These are phyloP conservation scores for Cercocebus atys DNA, from an alignment of 2,113 vertebrate genomes.

Conservation along the genomic window DNA sequence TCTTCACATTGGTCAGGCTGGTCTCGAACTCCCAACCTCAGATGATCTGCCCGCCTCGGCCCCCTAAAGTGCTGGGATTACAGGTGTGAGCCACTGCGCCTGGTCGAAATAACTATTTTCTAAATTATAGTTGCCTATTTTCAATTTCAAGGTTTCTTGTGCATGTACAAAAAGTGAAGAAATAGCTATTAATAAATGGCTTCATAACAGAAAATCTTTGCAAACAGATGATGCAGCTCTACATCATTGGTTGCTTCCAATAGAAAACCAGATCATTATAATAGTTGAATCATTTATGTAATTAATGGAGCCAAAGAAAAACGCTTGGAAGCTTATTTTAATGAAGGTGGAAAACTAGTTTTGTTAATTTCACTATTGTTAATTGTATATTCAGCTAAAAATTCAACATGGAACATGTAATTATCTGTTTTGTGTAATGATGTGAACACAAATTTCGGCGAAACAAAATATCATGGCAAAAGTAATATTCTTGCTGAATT, in stretches of 20 bases:
- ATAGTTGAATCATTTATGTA: background rate
- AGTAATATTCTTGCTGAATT: background rate
- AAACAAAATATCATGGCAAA: background rate
- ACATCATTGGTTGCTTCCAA: background rate
- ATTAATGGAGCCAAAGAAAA: background rate
- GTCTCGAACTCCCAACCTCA: too few species aligned
- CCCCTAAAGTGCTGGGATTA: too few species aligned
- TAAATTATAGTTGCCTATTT: background rate
- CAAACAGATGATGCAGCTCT: background rate
- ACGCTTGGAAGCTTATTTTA: background rate
- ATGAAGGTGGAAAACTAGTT: background rate
- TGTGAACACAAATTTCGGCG: background rate
- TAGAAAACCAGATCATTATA: background rate
- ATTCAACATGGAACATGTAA: background rate
- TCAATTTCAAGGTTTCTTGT: background rate
- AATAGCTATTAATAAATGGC: background rate
- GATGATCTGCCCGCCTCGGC: too few species aligned
- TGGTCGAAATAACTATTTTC: background rate
- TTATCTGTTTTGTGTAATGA: background rate
- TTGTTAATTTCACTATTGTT: background rate
- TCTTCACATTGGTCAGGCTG: too few species aligned
- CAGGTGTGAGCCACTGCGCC: fast-evolving
- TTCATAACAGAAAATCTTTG: background rate
- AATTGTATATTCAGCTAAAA: background rate
- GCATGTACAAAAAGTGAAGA: background rate